Evolutionary conservation across 64 coral and sea anemone genomes (phyloP), one percentile per base, ranked within the genome.

Genomic region (Montipora sp.): DNA sequence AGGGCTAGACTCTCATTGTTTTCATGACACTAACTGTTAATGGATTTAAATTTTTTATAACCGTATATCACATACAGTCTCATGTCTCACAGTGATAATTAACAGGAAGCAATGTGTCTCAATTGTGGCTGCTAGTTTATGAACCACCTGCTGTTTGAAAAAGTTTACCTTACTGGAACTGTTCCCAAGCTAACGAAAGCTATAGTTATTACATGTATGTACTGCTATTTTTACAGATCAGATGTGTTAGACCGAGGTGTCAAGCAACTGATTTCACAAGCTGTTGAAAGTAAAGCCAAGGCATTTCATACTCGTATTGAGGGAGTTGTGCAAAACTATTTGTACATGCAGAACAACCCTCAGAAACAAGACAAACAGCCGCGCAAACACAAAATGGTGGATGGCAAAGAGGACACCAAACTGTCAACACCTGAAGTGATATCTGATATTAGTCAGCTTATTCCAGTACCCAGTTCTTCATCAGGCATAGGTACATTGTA

Each of bases 271-370:
- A 88, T 99, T 61, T 84, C 87, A 45, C 92, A 99, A 92, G 93
- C 91, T 16, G 76, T 99, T 57, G 98, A 94, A 22, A 93, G 92
- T 58, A 99, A 94, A 72, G 74, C 92, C 47, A 94, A 94, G 77
- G 79, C 83, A 23, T 99, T 99, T 36, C 95, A 99, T 48, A 96
- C 92, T 15, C 73, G 95, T 22, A 90, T 99, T 43, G 98, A 99
- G 76, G 95, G 95, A 75, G 92, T 98, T 36, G 95, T 98, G 20
- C 95, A 98, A 66, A 98, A 94, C 78, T 98, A 94, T 51, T 87
- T 98, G 9, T 98, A 94, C 77, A 93, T 61, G 60, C 89, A 98
- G 43, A 83, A 90, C 14, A 71, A 97, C 44, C 88, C 77, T 51
- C 89, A 94, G 47, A 82, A 69, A 19, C 83, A 88, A 82, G 89